These are phyloP conservation scores for Misgurnus anguillicaudatus DNA, from an alignment of 2,113 vertebrate species.

Conservation along the genomic window DNA sequence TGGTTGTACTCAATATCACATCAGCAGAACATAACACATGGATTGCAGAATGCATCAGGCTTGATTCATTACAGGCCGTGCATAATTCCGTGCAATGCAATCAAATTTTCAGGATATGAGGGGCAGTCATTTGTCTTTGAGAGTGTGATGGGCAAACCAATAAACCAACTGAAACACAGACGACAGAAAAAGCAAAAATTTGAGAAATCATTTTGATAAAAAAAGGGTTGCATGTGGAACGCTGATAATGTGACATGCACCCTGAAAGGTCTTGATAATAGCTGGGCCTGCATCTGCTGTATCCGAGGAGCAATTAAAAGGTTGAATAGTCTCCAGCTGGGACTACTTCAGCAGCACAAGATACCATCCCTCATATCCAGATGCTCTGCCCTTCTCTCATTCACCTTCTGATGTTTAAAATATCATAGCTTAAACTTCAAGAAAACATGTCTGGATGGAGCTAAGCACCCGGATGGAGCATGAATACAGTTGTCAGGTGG, in stretches of 20 bases:
- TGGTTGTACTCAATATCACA: constrained; percentile 12
- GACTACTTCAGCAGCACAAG: not conserved
- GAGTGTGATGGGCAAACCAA: not conserved
- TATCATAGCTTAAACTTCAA: not conserved
- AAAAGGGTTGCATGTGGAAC: not conserved
- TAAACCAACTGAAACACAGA: constrained; percentile 4
- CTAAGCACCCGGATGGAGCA: not conserved
- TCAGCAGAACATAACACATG: not conserved
- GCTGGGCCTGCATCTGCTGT: not conserved
- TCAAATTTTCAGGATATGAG: not conserved
- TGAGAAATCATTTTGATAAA: not conserved
- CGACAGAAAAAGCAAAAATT: not conserved
- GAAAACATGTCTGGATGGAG: not conserved
- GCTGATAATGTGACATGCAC: not conserved
- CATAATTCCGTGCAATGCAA: not conserved
- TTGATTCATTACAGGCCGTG: not conserved
- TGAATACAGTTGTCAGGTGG: constrained; percentile 18
- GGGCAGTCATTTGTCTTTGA: not conserved
- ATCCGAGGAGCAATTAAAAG: constrained; percentile 15
- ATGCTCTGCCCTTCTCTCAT: constrained; percentile 10
- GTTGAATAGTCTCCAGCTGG: constrained; percentile 1
- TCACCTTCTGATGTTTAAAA: constrained; percentile 1
- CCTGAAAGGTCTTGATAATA: not conserved
- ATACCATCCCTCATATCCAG: constrained; percentile 24
- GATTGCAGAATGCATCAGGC: not conserved